A percentile compares a stretch with the other conserved stretches of the same genome.
phyloP scores from a whole-genome alignment of 2,797 vertebrate genomes.

The Onychomys arenicola region DNA sequence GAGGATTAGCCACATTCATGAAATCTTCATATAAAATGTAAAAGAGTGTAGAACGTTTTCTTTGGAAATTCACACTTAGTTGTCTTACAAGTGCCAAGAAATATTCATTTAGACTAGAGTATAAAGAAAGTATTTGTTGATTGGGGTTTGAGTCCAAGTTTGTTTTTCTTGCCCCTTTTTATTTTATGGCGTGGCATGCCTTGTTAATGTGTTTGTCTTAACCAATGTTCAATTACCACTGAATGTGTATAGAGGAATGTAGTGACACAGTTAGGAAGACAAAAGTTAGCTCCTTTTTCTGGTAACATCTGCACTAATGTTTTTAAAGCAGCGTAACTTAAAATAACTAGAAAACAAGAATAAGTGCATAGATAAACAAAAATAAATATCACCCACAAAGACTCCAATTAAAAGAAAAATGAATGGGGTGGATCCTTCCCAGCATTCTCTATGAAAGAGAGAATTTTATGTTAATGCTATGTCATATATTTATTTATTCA shows the following conservation, averaged over 20 bases:
- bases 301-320: neutral
- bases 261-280: neutral
- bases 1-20: neutral
- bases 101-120: constrained; percentile 18
- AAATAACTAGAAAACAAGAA: constrained; percentile 3
- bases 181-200: neutral
- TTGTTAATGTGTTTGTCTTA: neutral
- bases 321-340: neutral
- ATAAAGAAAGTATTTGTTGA: neutral
- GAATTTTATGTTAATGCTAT: neutral
- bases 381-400: neutral
- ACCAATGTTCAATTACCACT: neutral
- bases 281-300: neutral
- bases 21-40: constrained; percentile 41
- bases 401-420: neutral
- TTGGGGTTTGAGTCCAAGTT: neutral
- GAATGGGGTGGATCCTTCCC: neutral
- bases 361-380: neutral
- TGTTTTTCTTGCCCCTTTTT: neutral
- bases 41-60: constrained; percentile 40
- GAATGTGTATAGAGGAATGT: neutral
- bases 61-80: constrained; percentile 66
- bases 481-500: neutral
- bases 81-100: neutral
- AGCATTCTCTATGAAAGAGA: neutral